Percentiles rank a stretch among this genome's conserved stretches.
These are phyloP conservation scores for Zaprionus davidi DNA, from an alignment of 1,140 invertebrate species.

Conservation along the genomic window DNA sequence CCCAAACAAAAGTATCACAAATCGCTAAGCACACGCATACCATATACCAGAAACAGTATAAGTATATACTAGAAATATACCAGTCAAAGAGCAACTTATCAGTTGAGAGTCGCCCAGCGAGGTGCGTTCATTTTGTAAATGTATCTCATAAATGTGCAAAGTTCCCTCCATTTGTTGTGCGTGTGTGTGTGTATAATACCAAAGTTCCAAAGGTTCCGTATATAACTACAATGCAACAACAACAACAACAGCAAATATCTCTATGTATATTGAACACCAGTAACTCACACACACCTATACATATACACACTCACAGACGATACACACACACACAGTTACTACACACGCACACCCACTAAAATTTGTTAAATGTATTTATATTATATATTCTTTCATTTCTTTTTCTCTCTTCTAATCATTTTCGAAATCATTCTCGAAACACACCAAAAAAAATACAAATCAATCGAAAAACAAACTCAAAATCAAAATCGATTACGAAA, in stretches of 20 bases:
- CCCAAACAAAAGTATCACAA: constrained; percentile 29
- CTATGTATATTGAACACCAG: constrained; percentile 44
- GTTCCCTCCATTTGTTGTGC: constrained; percentile 15
- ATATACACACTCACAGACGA: constrained; percentile 44
- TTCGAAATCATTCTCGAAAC: constrained; percentile 81
- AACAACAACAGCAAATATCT: constrained; percentile 1
- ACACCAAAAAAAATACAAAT: constrained; percentile 48
- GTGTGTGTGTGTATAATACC: constrained; percentile 28
- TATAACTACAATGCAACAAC: constrained; percentile 10
- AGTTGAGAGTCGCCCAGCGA: not conserved
- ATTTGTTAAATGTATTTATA: constrained; percentile 84
- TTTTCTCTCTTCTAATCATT: constrained; percentile 84
- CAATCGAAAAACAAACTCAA: constrained; percentile 39
- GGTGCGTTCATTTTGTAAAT: constrained; percentile 38
- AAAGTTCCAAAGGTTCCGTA: constrained; percentile 26
- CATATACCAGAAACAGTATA: constrained; percentile 17
- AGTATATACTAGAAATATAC: constrained; percentile 28
- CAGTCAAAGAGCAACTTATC: constrained; percentile 19
- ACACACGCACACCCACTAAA: constrained; percentile 66
- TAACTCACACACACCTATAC: constrained; percentile 44
- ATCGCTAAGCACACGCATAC: constrained; percentile 35
- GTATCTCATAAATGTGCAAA: constrained; percentile 30
- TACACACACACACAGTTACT: constrained; percentile 35
- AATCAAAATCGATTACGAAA: constrained; percentile 19
- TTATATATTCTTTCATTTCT: constrained; percentile 84